A percentile compares a stretch with the other conserved stretches of the same genome.
Evolutionary conservation across 2,113 vertebrate species (phyloP).

Genomic region (Gila orcuttii): DNA sequence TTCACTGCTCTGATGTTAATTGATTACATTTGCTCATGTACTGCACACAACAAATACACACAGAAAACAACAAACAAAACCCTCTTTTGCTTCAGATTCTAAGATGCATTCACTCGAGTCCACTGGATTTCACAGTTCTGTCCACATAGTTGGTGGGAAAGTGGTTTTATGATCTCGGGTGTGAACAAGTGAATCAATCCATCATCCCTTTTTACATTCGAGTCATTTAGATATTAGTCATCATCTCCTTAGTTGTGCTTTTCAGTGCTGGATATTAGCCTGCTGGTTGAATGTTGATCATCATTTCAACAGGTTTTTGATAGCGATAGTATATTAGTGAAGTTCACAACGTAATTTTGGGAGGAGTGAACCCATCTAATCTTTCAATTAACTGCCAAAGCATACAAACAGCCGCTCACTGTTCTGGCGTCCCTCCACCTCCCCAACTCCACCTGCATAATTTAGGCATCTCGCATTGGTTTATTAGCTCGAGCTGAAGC

Average conservation of each 20-base stretch:
- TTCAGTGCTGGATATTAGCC: neutral
- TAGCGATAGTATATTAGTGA: no score
- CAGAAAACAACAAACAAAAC: slow-evolving; percentile 13
- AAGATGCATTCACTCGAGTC: neutral
- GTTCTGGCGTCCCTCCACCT: no score
- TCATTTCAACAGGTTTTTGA: neutral
- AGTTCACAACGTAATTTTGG: neutral
- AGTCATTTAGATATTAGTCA: neutral
- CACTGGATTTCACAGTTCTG: neutral
- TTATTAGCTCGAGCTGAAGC: no score
- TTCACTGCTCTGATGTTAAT: slow-evolving; percentile 66
- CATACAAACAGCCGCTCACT: no score
- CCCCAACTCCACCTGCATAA: no score
- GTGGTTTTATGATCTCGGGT: neutral
- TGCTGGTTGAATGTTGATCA: neutral
- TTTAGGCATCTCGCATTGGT: no score
- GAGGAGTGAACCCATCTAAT: no score
- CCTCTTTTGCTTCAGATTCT: neutral
- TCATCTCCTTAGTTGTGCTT: neutral
- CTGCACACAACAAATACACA: slow-evolving; percentile 20
- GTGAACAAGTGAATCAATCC: neutral
- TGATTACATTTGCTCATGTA: slow-evolving; percentile 66
- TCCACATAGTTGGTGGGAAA: neutral
- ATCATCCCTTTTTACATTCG: neutral
- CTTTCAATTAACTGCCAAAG: no score